These are phyloP conservation scores for Tupaia tana DNA, from an alignment of 2,113 vertebrate genomes.

Conservation along the genomic window DNA sequence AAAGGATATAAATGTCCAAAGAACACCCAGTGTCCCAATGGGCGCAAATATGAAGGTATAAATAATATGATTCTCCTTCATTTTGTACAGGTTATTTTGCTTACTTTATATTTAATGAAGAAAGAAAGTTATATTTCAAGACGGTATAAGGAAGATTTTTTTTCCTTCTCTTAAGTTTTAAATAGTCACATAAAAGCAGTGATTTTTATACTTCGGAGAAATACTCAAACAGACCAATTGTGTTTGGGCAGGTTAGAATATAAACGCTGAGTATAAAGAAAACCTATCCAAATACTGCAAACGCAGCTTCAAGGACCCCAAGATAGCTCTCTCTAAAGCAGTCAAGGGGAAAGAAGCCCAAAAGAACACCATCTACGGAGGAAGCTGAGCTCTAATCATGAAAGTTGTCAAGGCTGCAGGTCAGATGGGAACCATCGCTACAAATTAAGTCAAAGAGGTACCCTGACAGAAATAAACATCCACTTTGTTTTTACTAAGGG, in stretches of 20 bases:
- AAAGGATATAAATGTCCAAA: constrained; percentile 68
- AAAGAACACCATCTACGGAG: background rate
- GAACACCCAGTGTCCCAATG: constrained; percentile 51
- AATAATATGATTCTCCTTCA: constrained; percentile 66
- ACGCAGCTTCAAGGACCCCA: background rate
- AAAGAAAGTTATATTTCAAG: constrained; percentile 43
- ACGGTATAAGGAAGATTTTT: background rate
- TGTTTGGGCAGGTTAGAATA: background rate
- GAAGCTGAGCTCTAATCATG: background rate
- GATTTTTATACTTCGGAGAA: constrained; percentile 56
- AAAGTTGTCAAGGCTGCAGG: constrained; percentile 15
- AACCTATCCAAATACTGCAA: constrained; percentile 57
- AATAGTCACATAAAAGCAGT: constrained; percentile 33
- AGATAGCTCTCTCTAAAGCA: constrained; percentile 31
- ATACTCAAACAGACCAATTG: background rate
- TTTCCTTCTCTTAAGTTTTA: constrained; percentile 35
- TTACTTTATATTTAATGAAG: constrained; percentile 67
- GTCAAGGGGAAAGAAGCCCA: constrained; percentile 3
- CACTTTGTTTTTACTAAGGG: constrained; percentile 48
- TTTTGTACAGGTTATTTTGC: constrained; percentile 49
- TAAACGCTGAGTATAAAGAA: constrained; percentile 47
- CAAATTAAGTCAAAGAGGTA: constrained; percentile 45
- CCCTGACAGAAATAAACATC: constrained; percentile 33
- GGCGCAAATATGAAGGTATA: constrained; percentile 61
- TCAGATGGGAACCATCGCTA: constrained; percentile 20